A percentile compares a stretch with the other conserved stretches of the same genome.
phyloP scores from a whole-genome alignment of 2,113 vertebrate genomes.

The Quiscalus mexicanus region DNA sequence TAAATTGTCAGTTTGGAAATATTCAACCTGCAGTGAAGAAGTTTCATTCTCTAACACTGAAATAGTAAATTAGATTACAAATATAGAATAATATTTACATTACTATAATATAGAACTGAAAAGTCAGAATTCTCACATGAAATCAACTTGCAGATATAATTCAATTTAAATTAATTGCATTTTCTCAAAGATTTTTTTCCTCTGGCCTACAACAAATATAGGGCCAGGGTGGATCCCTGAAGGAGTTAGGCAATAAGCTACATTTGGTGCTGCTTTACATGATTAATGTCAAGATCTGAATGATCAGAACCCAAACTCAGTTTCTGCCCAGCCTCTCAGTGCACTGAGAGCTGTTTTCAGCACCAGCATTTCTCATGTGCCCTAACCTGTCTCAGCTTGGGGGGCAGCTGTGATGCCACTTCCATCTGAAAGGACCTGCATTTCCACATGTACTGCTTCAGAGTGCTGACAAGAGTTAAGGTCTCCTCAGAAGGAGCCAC shows the following conservation, averaged over 20 bases:
- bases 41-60: background rate
- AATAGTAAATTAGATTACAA: background rate
- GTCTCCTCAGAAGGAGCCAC: background rate
- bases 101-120: background rate
- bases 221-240: background rate
- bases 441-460: background rate
- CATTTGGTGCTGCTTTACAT: background rate
- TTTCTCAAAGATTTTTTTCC: background rate
- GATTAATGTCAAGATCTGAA: background rate
- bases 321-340: background rate
- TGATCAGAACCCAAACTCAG: background rate
- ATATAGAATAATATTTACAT: background rate
- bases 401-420: background rate
- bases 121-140: background rate
- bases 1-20: background rate
- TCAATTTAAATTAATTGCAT: background rate
- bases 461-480: background rate
- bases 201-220: background rate
- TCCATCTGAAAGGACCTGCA: background rate
- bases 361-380: fast-evolving
- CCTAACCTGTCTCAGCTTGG: background rate
- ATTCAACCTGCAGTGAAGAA: background rate
- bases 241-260: background rate
- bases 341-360: background rate
- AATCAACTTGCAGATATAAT: background rate